phyloP scores from a whole-genome alignment of 2,113 vertebrate genomes.

The Anoura caudifer region DNA sequence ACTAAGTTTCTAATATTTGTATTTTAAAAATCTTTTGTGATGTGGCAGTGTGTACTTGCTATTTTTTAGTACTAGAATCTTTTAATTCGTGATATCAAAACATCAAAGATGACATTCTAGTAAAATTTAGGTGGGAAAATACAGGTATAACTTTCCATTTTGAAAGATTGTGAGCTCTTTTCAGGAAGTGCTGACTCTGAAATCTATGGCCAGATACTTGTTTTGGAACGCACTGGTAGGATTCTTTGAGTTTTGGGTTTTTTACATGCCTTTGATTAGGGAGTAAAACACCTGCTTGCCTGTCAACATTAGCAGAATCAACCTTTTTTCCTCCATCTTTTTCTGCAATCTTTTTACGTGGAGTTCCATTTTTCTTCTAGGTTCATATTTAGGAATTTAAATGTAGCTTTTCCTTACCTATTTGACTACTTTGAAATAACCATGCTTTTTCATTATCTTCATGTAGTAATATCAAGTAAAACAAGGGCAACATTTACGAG shows the following conservation, averaged over 20 bases:
- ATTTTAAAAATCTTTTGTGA: neutral
- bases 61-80: slow-evolving; percentile 1
- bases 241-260: slow-evolving; percentile 44
- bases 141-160: neutral
- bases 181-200: slow-evolving; percentile 3
- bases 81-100: slow-evolving; percentile 19
- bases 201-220: neutral
- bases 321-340: neutral
- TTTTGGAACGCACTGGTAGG: neutral
- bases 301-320: neutral
- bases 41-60: neutral
- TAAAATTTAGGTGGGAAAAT: neutral
- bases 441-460: neutral
- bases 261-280: slow-evolving; percentile 44
- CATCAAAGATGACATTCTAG: slow-evolving; percentile 20
- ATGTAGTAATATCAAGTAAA: neutral
- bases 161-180: neutral
- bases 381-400: slow-evolving; percentile 10
- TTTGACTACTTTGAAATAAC: neutral
- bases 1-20: slow-evolving; percentile 30
- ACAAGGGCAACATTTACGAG: neutral
- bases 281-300: neutral
- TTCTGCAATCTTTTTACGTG: neutral
- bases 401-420: slow-evolving; percentile 32
- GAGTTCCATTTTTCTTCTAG: slow-evolving; percentile 32